Evolutionary conservation across 2,888 invertebrate species (phyloP).

Genomic region (Holacanthella duospinosa): DNA sequence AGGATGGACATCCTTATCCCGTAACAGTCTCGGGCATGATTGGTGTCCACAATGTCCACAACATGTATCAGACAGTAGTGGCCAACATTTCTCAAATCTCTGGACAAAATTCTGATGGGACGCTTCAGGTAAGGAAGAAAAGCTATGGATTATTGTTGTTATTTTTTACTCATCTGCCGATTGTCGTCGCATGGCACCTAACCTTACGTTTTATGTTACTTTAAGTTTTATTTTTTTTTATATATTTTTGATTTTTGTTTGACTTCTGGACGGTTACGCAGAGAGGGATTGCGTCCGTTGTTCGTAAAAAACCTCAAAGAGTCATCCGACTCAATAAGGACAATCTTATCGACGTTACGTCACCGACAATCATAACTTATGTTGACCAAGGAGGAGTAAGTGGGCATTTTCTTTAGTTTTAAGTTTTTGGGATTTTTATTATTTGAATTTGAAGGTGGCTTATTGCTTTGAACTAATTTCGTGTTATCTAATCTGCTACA

Average conservation of each 20-base stretch:
- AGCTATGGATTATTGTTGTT: too few species aligned
- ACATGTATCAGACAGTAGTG: conserved; percentile 93
- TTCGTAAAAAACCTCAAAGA: not conserved
- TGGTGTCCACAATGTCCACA: conserved; percentile 85
- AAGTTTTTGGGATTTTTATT: not conserved
- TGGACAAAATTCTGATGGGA: conserved; percentile 29
- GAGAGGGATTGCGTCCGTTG: not conserved
- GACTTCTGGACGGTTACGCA: not conserved
- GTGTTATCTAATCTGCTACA: not conserved
- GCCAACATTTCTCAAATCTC: conserved; percentile 72
- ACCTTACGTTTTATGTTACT: not conserved
- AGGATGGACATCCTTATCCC: conserved; percentile 80
- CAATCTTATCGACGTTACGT: not conserved
- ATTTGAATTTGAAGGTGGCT: conserved; percentile 9
- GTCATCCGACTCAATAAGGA: not conserved
- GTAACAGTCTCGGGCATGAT: conserved; percentile 86
- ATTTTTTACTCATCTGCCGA: not conserved
- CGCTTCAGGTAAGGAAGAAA: conserved; percentile 35
- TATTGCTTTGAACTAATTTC: not conserved
- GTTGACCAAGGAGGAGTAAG: not conserved
- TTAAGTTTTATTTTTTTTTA: not conserved
- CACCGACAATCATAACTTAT: not conserved
- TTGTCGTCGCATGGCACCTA: not conserved
- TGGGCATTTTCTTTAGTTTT: not conserved
- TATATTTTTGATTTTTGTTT: not conserved